A percentile compares a stretch with the other conserved stretches of the same genome.
Conservation (phyloP, 2,888 invertebrate species). For the Chouioia cunea region DNA sequence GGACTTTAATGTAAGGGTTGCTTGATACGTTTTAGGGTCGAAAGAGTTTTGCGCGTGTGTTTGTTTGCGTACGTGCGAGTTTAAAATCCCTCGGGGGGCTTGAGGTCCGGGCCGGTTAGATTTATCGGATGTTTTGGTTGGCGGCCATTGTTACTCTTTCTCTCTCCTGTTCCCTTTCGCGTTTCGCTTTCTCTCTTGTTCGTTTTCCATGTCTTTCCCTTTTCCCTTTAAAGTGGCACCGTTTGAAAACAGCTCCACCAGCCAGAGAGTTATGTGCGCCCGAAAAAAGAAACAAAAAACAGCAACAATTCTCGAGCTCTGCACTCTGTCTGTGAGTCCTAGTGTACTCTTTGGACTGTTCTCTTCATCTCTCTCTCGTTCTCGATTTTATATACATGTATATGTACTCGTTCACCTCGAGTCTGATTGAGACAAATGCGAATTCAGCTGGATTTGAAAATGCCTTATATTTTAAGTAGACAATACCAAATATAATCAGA, state of each 20-base stretch:
- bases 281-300: conserved; percentile 30
- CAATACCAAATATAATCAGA: too few relatives aligned
- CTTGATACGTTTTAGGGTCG: conserved; percentile 46
- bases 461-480: too few relatives aligned
- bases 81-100: conserved; percentile 68
- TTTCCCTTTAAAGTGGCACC: conserved; percentile 47
- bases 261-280: conserved; percentile 42
- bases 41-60: conserved; percentile 34
- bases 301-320: too few relatives aligned
- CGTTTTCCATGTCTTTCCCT: conserved; percentile 48
- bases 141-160: conserved; percentile 67
- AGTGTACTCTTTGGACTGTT: background rate
- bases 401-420: too few relatives aligned
- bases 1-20: conserved; percentile 66
- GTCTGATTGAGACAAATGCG: too few relatives aligned
- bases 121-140: conserved; percentile 70
- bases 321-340: too few relatives aligned
- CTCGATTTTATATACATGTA: background rate
- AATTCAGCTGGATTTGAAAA: too few relatives aligned
- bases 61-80: conserved; percentile 43
- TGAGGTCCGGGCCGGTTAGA: conserved; percentile 67
- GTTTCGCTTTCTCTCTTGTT: conserved; percentile 49
- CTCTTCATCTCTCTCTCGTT: background rate
- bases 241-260: conserved; percentile 42
- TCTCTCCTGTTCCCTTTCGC: conserved; percentile 51